Evolutionary conservation across 2,888 invertebrate species (phyloP).

Genomic region (Limnephilus auricula): DNA sequence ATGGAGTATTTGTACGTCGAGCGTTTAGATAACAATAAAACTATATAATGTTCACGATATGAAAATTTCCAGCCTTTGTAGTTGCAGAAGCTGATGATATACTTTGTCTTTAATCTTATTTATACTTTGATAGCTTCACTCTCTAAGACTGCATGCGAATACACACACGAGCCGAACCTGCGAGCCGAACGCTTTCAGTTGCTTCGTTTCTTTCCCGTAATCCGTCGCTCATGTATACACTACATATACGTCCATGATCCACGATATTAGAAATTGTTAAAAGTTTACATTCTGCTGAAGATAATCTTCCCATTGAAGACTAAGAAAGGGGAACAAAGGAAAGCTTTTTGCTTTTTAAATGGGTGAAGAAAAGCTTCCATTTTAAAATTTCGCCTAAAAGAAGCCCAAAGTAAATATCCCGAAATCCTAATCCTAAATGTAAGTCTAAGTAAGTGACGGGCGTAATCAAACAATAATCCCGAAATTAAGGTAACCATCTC

Average conservation of each 20-base stretch:
- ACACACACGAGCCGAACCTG: no score
- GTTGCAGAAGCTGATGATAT: background rate
- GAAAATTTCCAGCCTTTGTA: background rate
- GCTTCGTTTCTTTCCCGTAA: no score
- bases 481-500: background rate
- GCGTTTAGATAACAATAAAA: background rate
- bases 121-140: background rate
- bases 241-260: background rate
- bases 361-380: background rate
- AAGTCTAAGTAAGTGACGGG: background rate
- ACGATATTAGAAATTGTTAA: background rate
- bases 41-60: background rate
- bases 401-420: background rate
- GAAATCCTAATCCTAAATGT: background rate
- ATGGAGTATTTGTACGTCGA: background rate
- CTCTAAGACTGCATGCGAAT: background rate
- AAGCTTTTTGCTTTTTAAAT: background rate
- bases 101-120: no score
- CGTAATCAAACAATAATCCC: background rate
- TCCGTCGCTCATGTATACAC: no score
- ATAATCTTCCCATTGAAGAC: background rate
- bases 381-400: background rate
- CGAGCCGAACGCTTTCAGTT: no score
- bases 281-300: background rate
- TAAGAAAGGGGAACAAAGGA: background rate